These are phyloP conservation scores for Gallinago stenura DNA, from an alignment of 2,797 vertebrate species.

Conservation along the genomic window DNA sequence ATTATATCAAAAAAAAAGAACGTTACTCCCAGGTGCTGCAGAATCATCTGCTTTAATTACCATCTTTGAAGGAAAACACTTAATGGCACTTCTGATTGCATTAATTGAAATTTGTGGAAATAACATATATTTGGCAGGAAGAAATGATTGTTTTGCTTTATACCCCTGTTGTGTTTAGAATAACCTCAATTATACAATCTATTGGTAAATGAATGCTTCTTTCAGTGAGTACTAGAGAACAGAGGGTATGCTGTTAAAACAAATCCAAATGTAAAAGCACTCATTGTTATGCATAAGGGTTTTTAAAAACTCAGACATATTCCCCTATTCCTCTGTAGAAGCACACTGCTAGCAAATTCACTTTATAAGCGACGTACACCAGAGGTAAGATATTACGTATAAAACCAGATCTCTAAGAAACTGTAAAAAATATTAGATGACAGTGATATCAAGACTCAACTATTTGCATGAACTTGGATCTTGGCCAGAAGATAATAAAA, in stretches of 20 bases:
- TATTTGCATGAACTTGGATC: constrained; percentile 1
- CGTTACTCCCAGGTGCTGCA: neutral
- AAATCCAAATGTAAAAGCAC: neutral
- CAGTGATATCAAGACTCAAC: neutral
- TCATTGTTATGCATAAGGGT: neutral
- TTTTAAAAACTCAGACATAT: neutral
- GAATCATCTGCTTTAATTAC: constrained; percentile 21
- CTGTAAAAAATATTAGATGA: neutral
- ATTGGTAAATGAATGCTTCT: neutral
- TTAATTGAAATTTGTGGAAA: constrained; percentile 46
- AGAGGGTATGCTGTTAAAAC: neutral
- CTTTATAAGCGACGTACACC: neutral
- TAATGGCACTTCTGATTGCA: neutral
- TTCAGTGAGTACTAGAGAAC: neutral
- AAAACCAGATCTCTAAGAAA: neutral
- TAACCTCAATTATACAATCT: neutral
- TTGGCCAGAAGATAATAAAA: constrained; percentile 1
- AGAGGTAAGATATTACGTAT: neutral
- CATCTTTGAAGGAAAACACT: neutral
- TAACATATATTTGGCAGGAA: neutral
- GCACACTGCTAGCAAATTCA: neutral
- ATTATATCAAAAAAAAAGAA: neutral
- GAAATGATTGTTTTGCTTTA: neutral
- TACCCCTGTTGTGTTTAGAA: neutral
- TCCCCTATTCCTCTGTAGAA: neutral